A percentile compares a stretch with the other conserved stretches of the same genome.
Evolutionary conservation across 2,113 vertebrate genomes (phyloP).

Genomic region (Rallus limicola): DNA sequence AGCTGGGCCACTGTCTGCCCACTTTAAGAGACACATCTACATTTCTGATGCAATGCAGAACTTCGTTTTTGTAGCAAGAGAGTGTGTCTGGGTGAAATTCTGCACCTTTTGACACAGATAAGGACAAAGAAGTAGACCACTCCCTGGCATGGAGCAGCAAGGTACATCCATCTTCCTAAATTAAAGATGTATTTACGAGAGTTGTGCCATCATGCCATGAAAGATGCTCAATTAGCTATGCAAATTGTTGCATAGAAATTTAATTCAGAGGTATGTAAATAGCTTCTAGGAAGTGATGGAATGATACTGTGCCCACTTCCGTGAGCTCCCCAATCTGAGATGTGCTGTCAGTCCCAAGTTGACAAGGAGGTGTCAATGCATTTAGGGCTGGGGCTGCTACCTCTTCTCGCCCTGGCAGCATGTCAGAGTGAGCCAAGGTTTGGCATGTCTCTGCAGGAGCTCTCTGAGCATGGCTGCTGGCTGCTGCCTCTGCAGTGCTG

Average conservation of each 20-base stretch:
- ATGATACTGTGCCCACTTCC: neutral
- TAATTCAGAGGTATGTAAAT: neutral
- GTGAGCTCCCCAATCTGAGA: neutral
- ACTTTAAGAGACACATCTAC: neutral
- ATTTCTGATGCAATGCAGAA: neutral
- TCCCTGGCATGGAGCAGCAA: neutral
- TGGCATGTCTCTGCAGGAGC: neutral
- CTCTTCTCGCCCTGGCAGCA: neutral
- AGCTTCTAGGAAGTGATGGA: neutral
- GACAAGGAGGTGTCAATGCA: neutral
- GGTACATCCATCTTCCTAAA: neutral
- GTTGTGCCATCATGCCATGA: neutral
- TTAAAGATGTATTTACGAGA: neutral
- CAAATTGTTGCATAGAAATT: neutral
- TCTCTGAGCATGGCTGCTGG: neutral
- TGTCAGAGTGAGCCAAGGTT: neutral
- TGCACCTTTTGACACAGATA: neutral
- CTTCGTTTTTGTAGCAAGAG: neutral
- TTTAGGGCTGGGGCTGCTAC: neutral
- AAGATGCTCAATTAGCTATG: neutral
- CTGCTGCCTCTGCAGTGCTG: neutral
- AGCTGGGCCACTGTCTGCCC: neutral
- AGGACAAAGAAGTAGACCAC: neutral
- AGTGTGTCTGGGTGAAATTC: neutral
- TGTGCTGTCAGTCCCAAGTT: fast-evolving